Evolutionary conservation across 2,797 vertebrate genomes (phyloP).

Genomic region (Sphenodon punctatus): DNA sequence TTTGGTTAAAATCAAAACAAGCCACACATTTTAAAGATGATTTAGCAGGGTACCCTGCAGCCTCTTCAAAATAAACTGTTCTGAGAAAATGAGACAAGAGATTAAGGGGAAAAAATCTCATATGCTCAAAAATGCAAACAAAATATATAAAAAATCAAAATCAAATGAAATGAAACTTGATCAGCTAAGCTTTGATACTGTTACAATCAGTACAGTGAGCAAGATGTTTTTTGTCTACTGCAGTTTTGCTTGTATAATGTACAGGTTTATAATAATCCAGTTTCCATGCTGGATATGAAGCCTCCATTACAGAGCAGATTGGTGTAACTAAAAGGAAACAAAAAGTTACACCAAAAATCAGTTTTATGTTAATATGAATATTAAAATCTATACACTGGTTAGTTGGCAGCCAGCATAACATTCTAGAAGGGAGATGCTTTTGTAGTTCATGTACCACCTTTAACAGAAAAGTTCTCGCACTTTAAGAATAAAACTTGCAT

Average conservation of each 20-base stretch:
- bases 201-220: neutral
- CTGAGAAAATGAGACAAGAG: neutral
- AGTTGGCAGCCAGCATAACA: slow-evolving; percentile 50
- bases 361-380: neutral
- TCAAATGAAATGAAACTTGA: neutral
- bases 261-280: neutral
- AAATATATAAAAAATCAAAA: no score
- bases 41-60: slow-evolving; percentile 72
- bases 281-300: neutral
- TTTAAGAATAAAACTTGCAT: neutral
- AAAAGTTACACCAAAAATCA: neutral
- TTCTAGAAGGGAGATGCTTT: slow-evolving; percentile 47
- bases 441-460: slow-evolving; percentile 30
- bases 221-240: neutral
- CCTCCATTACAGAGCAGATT: neutral
- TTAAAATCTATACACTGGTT: no score
- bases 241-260: neutral
- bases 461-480: slow-evolving; percentile 47
- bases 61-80: slow-evolving; percentile 41
- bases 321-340: neutral
- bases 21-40: slow-evolving; percentile 66
- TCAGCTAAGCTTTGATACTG: neutral
- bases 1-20: slow-evolving; percentile 82
- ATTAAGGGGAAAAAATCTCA: neutral
- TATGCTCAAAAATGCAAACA: no score